Base-by-base conservation (phyloP, 2,888 invertebrate genomes). In the Leptothorax acervorum region DNA sequence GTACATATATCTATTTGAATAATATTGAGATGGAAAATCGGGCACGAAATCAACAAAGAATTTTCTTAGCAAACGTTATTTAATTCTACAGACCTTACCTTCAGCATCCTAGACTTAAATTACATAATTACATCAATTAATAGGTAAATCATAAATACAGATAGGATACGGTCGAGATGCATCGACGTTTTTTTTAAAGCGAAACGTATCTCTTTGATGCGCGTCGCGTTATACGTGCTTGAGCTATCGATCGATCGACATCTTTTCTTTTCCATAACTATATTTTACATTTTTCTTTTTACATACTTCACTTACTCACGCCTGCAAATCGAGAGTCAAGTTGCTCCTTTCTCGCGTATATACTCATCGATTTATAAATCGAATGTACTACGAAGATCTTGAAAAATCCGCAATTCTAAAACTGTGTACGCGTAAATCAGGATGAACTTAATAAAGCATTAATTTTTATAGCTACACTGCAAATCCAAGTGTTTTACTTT, bases 111-210 rank as follows among this genome's bases (percentile, higher is more conserved):
- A 68, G 42, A 62, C 87, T 91, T 92, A 91, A 92, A 87, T 92
- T 90, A 23, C 23, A 23, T 23, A 92, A 89, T 86, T 90, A 88
- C 85, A 91, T 88, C 86, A 79, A 90, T 88, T 83, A 84, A 85
- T 89, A 18, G 85, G 23, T 53, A 35, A 35, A 78, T 86, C 82
- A 91, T 90, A 91, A 92, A 92, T 91, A 92, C 87, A 92, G 91
- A 92, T 91, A 89, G 57, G 73, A 78, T 62, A 62, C 8, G 66
- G 62, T 66, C 42, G 63, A 81, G 57, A 81, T 65, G 48, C 55
- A 66, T 70, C 60, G 12, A 55, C 31, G 0, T 74, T 65, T 35
- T 66, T 42, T 75, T 62, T 60, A 11, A 82, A 82, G 73, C 53
- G 55, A 62, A 62, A 82, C 55, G 53, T 53, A 75, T 82, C 31